Evolutionary conservation across 2,888 invertebrate genomes (phyloP).

Genomic region (Aplocera efformata): DNA sequence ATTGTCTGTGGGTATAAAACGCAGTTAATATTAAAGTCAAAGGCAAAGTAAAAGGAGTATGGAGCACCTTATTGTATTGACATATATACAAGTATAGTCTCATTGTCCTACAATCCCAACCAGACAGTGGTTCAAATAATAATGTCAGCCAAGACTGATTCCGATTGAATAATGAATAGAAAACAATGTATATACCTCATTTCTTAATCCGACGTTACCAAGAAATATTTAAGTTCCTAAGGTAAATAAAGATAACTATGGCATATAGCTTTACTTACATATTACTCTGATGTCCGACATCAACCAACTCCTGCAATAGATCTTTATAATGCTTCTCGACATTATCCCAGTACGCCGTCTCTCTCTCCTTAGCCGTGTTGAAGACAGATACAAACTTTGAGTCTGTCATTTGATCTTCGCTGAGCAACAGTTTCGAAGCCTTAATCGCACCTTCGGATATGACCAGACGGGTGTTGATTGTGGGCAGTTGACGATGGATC

Average conservation of each 20-base stretch:
- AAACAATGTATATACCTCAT: too few species aligned
- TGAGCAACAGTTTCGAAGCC: slow-evolving; percentile 69
- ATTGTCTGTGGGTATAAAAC: slow-evolving; percentile 79
- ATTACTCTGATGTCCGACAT: slow-evolving; percentile 65
- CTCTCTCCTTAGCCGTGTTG: slow-evolving; percentile 55
- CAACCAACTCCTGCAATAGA: slow-evolving; percentile 77
- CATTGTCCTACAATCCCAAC: too few species aligned
- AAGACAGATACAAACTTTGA: slow-evolving; percentile 38
- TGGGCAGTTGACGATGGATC: slow-evolving; percentile 81
- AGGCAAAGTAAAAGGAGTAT: too few species aligned
- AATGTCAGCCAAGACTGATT: too few species aligned
- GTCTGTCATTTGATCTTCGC: slow-evolving; percentile 51
- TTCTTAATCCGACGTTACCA: too few species aligned
- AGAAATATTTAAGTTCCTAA: too few species aligned
- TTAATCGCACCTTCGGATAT: slow-evolving; percentile 76
- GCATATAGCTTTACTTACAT: slow-evolving; percentile 53
- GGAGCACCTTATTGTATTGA: too few species aligned
- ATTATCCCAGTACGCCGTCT: slow-evolving; percentile 55
- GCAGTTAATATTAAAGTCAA: too few species aligned
- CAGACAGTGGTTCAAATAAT: too few species aligned
- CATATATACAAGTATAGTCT: too few species aligned
- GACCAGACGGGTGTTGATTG: slow-evolving; percentile 80
- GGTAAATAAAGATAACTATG: too few species aligned
- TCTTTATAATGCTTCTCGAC: slow-evolving; percentile 75
- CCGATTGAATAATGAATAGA: too few species aligned